Evolutionary conservation across 2,888 invertebrate species (phyloP).

Genomic region (Platycnemis pennipes): DNA sequence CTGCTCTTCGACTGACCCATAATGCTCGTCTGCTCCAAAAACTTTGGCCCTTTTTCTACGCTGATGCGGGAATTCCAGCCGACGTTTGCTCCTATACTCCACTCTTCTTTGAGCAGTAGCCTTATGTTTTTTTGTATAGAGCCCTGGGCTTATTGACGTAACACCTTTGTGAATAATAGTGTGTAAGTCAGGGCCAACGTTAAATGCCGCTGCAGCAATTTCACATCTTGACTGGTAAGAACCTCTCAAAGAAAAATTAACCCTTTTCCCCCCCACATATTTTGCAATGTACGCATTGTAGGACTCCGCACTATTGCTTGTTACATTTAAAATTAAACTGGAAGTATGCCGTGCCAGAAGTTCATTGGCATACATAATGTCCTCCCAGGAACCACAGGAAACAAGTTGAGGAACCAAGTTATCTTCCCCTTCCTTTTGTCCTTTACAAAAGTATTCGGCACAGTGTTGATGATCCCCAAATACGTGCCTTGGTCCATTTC

Average conservation of each 20-base stretch:
- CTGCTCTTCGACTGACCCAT: too few relatives aligned
- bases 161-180: background rate
- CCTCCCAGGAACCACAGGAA: background rate
- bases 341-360: background rate
- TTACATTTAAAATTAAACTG: background rate
- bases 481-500: background rate
- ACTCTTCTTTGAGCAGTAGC: background rate
- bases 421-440: background rate
- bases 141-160: background rate
- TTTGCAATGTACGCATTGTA: background rate
- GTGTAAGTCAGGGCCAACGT: background rate
- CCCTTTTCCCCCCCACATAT: background rate
- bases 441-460: background rate
- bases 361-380: background rate
- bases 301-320: background rate
- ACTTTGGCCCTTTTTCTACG: too few relatives aligned
- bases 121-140: background rate
- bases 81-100: background rate
- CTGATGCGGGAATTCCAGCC: background rate
- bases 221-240: background rate
- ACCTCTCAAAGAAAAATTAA: background rate
- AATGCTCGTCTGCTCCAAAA: too few relatives aligned
- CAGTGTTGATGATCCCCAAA: background rate
- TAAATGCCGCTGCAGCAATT: background rate
- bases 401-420: background rate